Conservation (phyloP, 1,140 invertebrate species). For the Antheraea pernyi region DNA sequence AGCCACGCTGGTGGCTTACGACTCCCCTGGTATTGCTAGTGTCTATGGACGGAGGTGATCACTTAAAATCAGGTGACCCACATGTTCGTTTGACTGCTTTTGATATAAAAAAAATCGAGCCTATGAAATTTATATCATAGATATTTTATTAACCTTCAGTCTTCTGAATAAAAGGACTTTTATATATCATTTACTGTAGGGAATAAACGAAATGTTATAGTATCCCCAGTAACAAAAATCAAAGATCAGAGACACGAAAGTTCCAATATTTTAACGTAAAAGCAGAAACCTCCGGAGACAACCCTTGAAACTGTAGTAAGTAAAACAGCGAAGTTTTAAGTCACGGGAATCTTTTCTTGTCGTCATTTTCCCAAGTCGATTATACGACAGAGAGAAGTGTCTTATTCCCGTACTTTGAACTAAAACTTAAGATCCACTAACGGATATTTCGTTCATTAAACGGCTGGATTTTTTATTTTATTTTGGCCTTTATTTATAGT, state of each 20-base stretch:
- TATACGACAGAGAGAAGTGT: constrained; percentile 19
- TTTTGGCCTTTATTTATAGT: background rate
- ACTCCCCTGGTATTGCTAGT: no score
- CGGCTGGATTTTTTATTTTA: background rate
- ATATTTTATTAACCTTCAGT: background rate
- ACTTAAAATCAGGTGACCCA: no score
- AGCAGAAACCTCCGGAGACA: constrained; percentile 21
- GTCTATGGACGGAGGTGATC: no score
- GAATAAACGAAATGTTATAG: background rate
- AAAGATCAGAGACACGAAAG: background rate
- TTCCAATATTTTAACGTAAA: constrained; percentile 1
- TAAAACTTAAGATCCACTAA: background rate
- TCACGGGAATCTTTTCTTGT: constrained; percentile 19
- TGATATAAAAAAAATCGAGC: no score
- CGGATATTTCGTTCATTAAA: background rate
- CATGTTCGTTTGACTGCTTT: no score
- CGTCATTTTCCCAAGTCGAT: constrained; percentile 22
- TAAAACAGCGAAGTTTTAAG: constrained; percentile 29
- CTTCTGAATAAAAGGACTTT: background rate
- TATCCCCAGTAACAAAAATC: background rate
- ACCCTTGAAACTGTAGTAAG: constrained; percentile 16
- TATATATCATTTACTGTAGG: background rate
- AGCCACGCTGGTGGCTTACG: no score
- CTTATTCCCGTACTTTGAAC: background rate
- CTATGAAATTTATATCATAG: no score